Percentiles rank a stretch among this genome's conserved stretches.
These are phyloP conservation scores for Galaxea fascicularis DNA, from an alignment of 92 coral and sea anemone genomes.

Conservation along the genomic window DNA sequence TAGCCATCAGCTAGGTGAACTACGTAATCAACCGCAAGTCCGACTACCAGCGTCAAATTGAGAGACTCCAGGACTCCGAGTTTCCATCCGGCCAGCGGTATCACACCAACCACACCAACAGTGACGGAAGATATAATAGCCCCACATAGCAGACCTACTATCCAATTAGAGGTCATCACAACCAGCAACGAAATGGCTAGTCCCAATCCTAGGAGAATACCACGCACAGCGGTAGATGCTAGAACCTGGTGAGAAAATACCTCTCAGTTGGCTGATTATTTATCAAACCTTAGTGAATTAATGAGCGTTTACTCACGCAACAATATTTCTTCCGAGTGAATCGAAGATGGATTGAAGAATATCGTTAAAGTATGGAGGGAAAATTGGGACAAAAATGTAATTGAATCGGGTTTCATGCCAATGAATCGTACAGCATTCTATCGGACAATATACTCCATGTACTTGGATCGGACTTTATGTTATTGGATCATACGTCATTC, in stretches of 20 bases:
- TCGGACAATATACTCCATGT: too few species aligned
- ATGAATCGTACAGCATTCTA: too few species aligned
- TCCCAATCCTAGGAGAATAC: conserved; percentile 86
- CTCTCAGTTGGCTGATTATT: neutral
- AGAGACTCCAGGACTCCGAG: conserved; percentile 95
- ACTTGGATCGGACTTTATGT: too few species aligned
- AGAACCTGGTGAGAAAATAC: conserved; percentile 68
- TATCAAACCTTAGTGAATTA: neutral
- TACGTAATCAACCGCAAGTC: conserved; percentile 96
- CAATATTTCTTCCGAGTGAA: too few species aligned
- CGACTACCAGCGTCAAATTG: conserved; percentile 94
- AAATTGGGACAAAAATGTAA: too few species aligned
- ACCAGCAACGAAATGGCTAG: conserved; percentile 85
- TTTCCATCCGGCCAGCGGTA: conserved; percentile 96
- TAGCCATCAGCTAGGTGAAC: conserved; percentile 97
- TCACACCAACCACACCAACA: conserved; percentile 90
- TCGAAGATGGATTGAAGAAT: too few species aligned
- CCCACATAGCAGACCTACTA: conserved; percentile 92
- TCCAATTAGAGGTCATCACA: conserved; percentile 94
- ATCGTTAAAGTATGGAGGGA: too few species aligned
- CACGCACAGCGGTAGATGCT: conserved; percentile 95
- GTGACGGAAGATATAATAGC: conserved; percentile 87
- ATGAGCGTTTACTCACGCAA: neutral
- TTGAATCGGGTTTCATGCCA: too few species aligned
- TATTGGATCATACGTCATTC: too few species aligned